Base-by-base conservation (phyloP, 2,888 invertebrate species). In the Himalopsyche tibetana region DNA sequence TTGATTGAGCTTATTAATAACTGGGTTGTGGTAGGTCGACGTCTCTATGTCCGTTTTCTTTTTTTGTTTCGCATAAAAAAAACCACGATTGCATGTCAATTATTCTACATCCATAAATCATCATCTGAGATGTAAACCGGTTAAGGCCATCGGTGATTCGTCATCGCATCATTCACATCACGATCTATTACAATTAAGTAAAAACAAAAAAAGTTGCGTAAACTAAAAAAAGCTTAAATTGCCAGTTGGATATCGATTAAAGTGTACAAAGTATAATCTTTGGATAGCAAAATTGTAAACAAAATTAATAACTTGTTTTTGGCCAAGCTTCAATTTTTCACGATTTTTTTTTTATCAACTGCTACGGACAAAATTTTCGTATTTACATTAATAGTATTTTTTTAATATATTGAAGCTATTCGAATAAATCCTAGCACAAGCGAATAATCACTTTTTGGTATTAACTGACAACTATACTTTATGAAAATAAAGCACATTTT, bases 51-150 rank as follows among this genome's bases (percentile, higher is more conserved):
- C 63, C 63, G 63, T 63, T 63, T 63, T 63, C 19, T 63, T 63
- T 56, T 56, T 63, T 63, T 63, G n/a, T 63, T n/a, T 63, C 19
- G 63, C n/a, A 63, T n/a, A 63, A 63, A 63, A 63, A 28, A 63
- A 56, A 19, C 9, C 19, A n/a, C 19, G 63, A 63, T 63, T 63
- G 63, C 63, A 19, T 63, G 19, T 63, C n/a, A 63, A 63, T 63
- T 63, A 63, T 63, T 19, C 63, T 63, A 63, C 63, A 63, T 63
- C 19, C 63, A 63, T 63, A 63, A 63, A 63, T 63, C 63, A 19
- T 63, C 63, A 19, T 19, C 28, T 8, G 19, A 63, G 63, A 63
- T 28, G 63, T 19, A 63, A 63, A 5, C 28, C 63, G 63, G 63
- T 63, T 63, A 63, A 63, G 63, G 63, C 63, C 63, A 63, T 28